These are phyloP conservation scores for Aplysia californica DNA, from an alignment of 1,140 invertebrate genomes.

Conservation along the genomic window DNA sequence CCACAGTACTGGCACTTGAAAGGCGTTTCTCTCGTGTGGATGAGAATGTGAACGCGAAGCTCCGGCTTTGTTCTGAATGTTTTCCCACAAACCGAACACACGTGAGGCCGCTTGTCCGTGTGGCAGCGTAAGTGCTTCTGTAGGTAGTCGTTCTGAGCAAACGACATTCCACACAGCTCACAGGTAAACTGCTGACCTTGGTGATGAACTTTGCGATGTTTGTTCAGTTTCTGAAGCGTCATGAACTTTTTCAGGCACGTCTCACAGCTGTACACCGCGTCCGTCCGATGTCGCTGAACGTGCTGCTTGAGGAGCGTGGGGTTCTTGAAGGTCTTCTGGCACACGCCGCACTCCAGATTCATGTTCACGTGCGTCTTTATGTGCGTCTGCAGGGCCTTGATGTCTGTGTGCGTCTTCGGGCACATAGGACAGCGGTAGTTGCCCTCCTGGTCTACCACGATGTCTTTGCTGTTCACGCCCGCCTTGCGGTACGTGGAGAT, in stretches of 20 bases:
- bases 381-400: slow-evolving; percentile 16
- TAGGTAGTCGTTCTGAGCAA: slow-evolving; percentile 26
- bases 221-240: slow-evolving; percentile 26
- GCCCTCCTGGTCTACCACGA: slow-evolving; percentile 13
- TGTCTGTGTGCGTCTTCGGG: slow-evolving; percentile 20
- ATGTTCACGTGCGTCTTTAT: slow-evolving; percentile 28
- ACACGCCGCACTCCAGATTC: slow-evolving; percentile 21
- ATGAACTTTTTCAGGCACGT: slow-evolving; percentile 25
- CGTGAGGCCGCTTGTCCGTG: slow-evolving; percentile 17
- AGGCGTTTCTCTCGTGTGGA: slow-evolving; percentile 25
- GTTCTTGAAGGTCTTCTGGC: slow-evolving; percentile 22
- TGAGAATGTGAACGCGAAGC: slow-evolving; percentile 18
- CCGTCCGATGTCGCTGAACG: slow-evolving; percentile 16
- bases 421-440: slow-evolving; percentile 14
- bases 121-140: slow-evolving; percentile 22
- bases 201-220: slow-evolving; percentile 26
- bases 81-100: slow-evolving; percentile 18
- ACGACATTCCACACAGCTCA: slow-evolving; percentile 25
- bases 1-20: slow-evolving; percentile 17
- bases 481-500: slow-evolving; percentile 11
- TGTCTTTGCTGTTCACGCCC: slow-evolving; percentile 6
- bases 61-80: slow-evolving; percentile 28
- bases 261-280: slow-evolving; percentile 24
- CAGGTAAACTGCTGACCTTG: slow-evolving; percentile 16
- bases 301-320: slow-evolving; percentile 23